Conservation (phyloP, 2,113 vertebrate genomes). For the Crypturellus undulatus region DNA sequence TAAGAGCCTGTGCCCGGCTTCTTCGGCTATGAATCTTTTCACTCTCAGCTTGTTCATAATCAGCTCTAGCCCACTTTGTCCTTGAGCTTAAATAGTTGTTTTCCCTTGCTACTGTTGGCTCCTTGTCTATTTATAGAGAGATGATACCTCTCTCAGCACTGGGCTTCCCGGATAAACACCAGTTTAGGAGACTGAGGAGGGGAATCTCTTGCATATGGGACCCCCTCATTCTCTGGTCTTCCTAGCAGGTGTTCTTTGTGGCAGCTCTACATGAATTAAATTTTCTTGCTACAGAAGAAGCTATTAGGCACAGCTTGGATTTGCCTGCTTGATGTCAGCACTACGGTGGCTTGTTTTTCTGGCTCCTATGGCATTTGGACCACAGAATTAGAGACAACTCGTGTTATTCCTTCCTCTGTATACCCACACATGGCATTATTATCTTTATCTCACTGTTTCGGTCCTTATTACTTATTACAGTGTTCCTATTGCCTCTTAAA, state of each 20-base stretch:
- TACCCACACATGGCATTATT: rapidly evolving
- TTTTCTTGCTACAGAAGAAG: not conserved
- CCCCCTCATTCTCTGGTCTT: not conserved
- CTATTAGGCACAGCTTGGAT: not conserved
- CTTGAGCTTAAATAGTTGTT: conserved; percentile 65
- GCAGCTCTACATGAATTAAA: not conserved
- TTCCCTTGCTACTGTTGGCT: conserved; percentile 60
- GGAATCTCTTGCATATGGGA: not conserved
- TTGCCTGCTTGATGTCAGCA: not conserved
- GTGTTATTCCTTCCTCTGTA: not conserved
- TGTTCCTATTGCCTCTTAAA: not conserved
- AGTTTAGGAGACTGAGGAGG: not conserved
- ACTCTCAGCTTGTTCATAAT: not conserved
- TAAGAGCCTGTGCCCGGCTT: not conserved
- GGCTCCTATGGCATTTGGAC: not conserved
- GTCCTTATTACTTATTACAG: not conserved
- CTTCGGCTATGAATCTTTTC: not conserved
- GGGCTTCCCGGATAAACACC: conserved; percentile 36
- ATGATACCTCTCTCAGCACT: conserved; percentile 30
- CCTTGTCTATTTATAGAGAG: conserved; percentile 66
- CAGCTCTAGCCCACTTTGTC: conserved; percentile 56
- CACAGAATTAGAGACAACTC: not conserved
- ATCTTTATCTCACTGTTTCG: not conserved
- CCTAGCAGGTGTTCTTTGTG: not conserved
- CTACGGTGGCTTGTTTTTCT: not conserved